A percentile compares a stretch with the other conserved stretches of the same genome.
Conservation (phyloP, 2,888 invertebrate species). For the Ectemnius lituratus region DNA sequence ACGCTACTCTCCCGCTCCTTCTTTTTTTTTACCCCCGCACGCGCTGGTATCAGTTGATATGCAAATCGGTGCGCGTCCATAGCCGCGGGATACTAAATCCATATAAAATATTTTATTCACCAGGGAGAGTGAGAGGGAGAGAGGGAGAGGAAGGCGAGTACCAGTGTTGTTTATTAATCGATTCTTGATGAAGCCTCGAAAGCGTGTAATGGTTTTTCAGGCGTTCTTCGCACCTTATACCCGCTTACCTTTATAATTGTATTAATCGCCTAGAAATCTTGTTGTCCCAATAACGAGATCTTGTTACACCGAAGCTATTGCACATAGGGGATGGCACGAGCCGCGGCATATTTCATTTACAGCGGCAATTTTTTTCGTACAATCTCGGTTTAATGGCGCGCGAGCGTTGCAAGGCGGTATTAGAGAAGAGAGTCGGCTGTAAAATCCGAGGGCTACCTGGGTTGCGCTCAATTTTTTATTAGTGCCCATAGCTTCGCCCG, state of each 20-base stretch:
- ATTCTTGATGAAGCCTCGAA: conserved; percentile 38
- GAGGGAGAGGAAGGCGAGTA: conserved; percentile 20
- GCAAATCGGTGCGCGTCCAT: conserved; percentile 45
- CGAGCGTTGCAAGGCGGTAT: conserved; percentile 28
- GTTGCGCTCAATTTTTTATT: conserved; percentile 57
- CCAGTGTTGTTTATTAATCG: conserved; percentile 44
- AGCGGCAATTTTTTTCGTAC: conserved; percentile 31
- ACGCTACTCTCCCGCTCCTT: conserved; percentile 1
- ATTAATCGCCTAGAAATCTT: too few species aligned
- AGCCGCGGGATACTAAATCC: conserved; percentile 32
- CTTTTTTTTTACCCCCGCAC: conserved; percentile 10
- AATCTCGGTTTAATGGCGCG: conserved; percentile 14
- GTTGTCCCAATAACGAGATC: too few species aligned
- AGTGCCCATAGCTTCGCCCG: conserved; percentile 50
- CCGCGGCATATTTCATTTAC: not conserved
- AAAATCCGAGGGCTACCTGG: conserved; percentile 44
- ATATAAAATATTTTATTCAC: conserved; percentile 52
- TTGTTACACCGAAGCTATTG: too few species aligned
- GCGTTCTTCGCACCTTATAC: too few species aligned
- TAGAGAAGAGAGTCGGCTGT: conserved; percentile 36
- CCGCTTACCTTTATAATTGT: too few species aligned
- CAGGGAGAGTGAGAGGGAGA: conserved; percentile 20
- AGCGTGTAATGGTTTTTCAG: conserved; percentile 44
- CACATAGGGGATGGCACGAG: too few species aligned
- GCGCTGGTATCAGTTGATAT: conserved; percentile 45